Evolutionary conservation across 2,888 invertebrate species (phyloP).

Genomic region (Chrysomela aeneicollis): DNA sequence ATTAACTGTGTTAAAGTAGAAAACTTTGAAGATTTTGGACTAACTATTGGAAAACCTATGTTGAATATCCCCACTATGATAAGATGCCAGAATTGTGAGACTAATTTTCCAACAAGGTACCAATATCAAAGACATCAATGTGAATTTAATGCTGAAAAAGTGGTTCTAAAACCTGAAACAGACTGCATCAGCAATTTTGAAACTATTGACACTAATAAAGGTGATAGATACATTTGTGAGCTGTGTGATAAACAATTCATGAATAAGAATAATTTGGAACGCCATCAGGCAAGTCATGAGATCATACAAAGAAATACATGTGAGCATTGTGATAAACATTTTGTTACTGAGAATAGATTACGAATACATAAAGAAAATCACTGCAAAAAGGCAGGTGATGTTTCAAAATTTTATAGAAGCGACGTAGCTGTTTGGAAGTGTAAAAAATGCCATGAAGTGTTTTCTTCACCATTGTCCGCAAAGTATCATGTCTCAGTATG

Average conservation of each 20-base stretch:
- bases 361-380: slow-evolving; percentile 61
- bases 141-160: slow-evolving; percentile 60
- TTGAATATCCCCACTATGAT: slow-evolving; percentile 55
- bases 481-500: slow-evolving; percentile 52
- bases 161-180: slow-evolving; percentile 57
- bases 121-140: slow-evolving; percentile 62
- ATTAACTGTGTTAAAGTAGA: slow-evolving; percentile 33
- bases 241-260: slow-evolving; percentile 60
- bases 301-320: slow-evolving; percentile 57
- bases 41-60: slow-evolving; percentile 19
- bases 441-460: slow-evolving; percentile 59
- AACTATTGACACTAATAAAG: slow-evolving; percentile 53
- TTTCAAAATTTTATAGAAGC: slow-evolving; percentile 60
- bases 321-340: slow-evolving; percentile 60
- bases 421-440: slow-evolving; percentile 61
- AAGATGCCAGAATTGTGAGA: slow-evolving; percentile 61
- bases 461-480: slow-evolving; percentile 55
- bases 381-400: slow-evolving; percentile 60
- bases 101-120: slow-evolving; percentile 61
- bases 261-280: slow-evolving; percentile 58
- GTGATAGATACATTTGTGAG: slow-evolving; percentile 56
- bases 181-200: slow-evolving; percentile 44
- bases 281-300: slow-evolving; percentile 58
- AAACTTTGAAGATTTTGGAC: slow-evolving; percentile 8
- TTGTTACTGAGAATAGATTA: slow-evolving; percentile 60